Evolutionary conservation across 2,888 invertebrate genomes (phyloP), one percentile per base, ranked within the genome.

Genomic region (Auanema sp.): DNA sequence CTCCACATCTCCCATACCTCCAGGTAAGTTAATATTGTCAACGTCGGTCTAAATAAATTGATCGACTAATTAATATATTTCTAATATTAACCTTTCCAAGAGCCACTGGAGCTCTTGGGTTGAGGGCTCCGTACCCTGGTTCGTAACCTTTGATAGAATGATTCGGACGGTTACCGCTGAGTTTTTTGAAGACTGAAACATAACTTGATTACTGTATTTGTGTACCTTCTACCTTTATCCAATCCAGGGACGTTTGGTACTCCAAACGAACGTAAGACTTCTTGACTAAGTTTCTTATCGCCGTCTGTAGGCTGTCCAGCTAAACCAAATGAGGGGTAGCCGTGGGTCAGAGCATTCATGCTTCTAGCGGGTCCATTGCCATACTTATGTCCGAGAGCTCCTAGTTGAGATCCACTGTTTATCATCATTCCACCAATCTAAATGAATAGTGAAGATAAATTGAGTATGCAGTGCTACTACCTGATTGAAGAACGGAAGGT

Each of bases 381-480:
- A 18, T 66, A 69, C 21, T 75, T 67, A 11, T 76, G 67, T 16
- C 79, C 79, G 24, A 77, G 60, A 2, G 73, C 71, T 12, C 79
- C 79, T 10, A 77, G 68, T 58, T 78, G 75, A 23, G 68, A 68
- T 33, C 79, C 79, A 43, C 66, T 63, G 60, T 79, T 79, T 25
- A 79, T 63, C 78, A 77, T 77, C 66, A 79, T 71, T 43, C 79
- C 79, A 14, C 78, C 76, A 52, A 76, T 76, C 71, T 76, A 63
- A n/a, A 65, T 57, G n/a, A 23, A 49, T 33, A 33, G 33, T 5
- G 33, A 33, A 33, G 6, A 24, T 24, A 11, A 53, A 16, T 21
- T 14, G 54, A 12, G 14, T 12, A 12, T 11, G n/a, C 1, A 11
- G 23, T 14, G 16, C n/a, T n/a, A 43, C 11, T 24, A 74, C 74